Conservation (phyloP, 2,888 invertebrate species). For the Hirudinaria manillensis region DNA sequence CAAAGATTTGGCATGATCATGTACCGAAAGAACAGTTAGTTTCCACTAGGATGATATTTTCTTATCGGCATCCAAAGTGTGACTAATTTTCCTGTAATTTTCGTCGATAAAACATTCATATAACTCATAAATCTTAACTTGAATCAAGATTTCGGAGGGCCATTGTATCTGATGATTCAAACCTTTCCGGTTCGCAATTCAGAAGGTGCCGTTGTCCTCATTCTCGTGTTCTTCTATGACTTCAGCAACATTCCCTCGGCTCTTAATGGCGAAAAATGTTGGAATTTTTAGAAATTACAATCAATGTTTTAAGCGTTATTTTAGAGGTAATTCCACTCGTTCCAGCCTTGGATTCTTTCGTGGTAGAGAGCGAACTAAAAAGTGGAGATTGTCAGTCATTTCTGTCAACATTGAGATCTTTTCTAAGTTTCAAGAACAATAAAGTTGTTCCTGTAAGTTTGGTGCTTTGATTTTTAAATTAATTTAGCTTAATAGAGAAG, state of each 20-base stretch:
- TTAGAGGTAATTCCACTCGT: background rate
- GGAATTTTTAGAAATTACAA: background rate
- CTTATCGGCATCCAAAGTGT: background rate
- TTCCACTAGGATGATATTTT: background rate
- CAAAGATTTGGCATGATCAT: slow-evolving; percentile 96
- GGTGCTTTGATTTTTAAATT: too few relatives aligned
- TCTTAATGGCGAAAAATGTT: slow-evolving; percentile 1
- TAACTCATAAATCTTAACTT: background rate
- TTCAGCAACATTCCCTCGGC: slow-evolving; percentile 64
- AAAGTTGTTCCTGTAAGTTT: slow-evolving; percentile 9
- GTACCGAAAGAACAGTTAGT: slow-evolving; percentile 72
- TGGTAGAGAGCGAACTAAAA: background rate
- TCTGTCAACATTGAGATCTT: background rate
- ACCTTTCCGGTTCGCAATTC: slow-evolving; percentile 99
- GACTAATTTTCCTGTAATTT: too few relatives aligned
- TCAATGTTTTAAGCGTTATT: background rate
- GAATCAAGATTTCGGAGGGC: slow-evolving; percentile 64
- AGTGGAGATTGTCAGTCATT: slow-evolving; percentile 9
- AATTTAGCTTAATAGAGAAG: too few relatives aligned
- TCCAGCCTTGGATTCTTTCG: slow-evolving; percentile 1
- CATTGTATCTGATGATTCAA: slow-evolving; percentile 96
- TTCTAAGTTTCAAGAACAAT: background rate
- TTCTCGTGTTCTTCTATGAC: slow-evolving; percentile 96
- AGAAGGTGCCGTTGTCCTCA: slow-evolving; percentile 94
- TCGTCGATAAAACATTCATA: background rate